Base-by-base conservation (phyloP, 2,888 invertebrate species). In the Lasioglossum oenotherae region DNA sequence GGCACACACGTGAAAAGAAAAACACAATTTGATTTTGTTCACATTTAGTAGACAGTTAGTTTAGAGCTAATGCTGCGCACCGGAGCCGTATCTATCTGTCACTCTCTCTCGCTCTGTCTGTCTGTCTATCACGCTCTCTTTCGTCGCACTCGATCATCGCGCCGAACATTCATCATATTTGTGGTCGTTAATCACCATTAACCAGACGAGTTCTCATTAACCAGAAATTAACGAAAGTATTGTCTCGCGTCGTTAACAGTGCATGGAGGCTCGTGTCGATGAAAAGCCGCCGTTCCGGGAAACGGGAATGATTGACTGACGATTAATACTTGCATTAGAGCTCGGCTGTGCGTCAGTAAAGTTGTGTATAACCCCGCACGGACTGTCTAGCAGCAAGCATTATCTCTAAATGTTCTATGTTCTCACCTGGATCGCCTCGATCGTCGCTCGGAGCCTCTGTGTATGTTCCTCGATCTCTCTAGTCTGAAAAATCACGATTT, bases 61-160 rank as follows among this genome's bases (percentile, higher is more conserved):
- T 90, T 90, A 90, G 90, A 90, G 90, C 87, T 90, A 90, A 90
- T 90, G 90, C 90, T 90, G 85, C 77, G 80, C 88, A 84, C 84
- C 53, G 53, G 53, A 80, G 27, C 72, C 67, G 79, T 60, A 83
- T 69, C 64, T 53, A 19, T 53, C 23, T 53, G 23, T 23, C 53
- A 23, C 53, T 53, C 6, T 53, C 23, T 53, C 23, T 53, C 44
- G 44, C 14, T 12, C 44, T 44, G 6, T 49, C 19, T 49, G 19
- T 49, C 19, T 49, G 19, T 49, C 53, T 53, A 5, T 49, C 23
- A 49, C 53, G 23, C 53, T 53, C 49, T 19, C 19, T 49, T 77
- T 5, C 82, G 57, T 72, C 80, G 46, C 78, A 74, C 12, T 35
- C 23, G 31, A 78, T 85, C 84, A 73, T 81, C 44, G 60, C 73